Base-by-base conservation (phyloP, 1,140 invertebrate species). In the Achatina immaculata region DNA sequence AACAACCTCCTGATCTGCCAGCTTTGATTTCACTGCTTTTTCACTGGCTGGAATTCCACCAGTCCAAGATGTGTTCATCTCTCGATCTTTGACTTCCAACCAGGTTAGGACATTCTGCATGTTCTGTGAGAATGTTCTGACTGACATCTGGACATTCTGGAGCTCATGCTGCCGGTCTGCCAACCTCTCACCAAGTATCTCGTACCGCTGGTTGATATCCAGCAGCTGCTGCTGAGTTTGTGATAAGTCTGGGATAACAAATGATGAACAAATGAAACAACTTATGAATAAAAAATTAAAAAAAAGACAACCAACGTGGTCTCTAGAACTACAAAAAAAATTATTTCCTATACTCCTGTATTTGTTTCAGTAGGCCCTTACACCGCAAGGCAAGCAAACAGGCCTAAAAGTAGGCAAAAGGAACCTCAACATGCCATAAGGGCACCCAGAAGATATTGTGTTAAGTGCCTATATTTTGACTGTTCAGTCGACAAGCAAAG, bases 121-220 rank as follows among this genome's bases (percentile, higher is more conserved):
- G 88, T 95, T 96, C 51, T 98, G 97, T 14, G 95, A 91, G 88
- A 97, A 95, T 86, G 95, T 95, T 77, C 94, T 95, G 1, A 98
- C 90, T 90, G 97, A 96, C 40, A 97, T 96, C 62, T 94, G 93
- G 78, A 87, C 93, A 24, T 92, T 93, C 87, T 98, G 96, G 21
- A 99, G 92, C 86, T 98, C 97, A 31, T 93, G 93, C 90, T 97
- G 96, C 6, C 97, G 93, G 91, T 99, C 97, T 2, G 94, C 93
- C n/a, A 99, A 92, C 82, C 95, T 95, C 34, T 96, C 95, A 19
- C 97, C 97, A 24, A 98, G 92, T 48, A 98, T 91, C 48, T 95
- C 94, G 90, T 98, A 99, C 43, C 97, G 83, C 91, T 98, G 96
- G 92, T 97, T 98, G 86, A 98, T 96, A 91, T 98, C 97, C 16